Percentiles rank a stretch among this genome's conserved stretches.
Evolutionary conservation across 2,113 vertebrate genomes (phyloP).

Genomic region (Telmatochromis sp.): DNA sequence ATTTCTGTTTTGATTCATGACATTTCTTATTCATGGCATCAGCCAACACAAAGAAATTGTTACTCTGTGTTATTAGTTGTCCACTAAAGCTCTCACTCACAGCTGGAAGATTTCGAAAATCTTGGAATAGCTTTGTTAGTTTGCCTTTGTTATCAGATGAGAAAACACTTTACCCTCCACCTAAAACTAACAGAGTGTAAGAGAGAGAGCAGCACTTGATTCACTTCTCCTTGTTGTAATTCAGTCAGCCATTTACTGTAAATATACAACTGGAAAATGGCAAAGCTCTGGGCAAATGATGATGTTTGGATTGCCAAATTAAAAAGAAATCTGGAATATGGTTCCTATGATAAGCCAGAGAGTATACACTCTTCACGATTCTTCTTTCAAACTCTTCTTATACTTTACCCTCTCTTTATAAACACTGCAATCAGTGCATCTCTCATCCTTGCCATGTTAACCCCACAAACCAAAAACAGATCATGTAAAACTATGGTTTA

Average conservation of each 20-base stretch:
- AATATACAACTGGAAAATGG: conserved; percentile 52
- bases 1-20: not conserved
- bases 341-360: conserved; percentile 1
- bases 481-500: conserved; percentile 19
- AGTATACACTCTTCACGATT: not conserved
- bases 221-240: conserved; percentile 32
- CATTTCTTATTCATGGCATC: not conserved
- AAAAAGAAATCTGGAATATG: conserved; percentile 43
- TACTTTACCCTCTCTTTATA: conserved; percentile 22
- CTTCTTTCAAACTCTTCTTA: not conserved
- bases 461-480: conserved; percentile 40
- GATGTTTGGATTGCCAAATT: conserved; percentile 57
- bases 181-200: conserved; percentile 44
- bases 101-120: conserved; percentile 47
- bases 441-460: conserved; percentile 22
- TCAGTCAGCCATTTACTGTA: conserved; percentile 57
- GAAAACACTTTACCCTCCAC: conserved; percentile 44
- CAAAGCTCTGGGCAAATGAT: conserved; percentile 30
- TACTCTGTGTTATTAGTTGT: conserved; percentile 23
- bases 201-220: conserved; percentile 8
- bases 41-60: not conserved
- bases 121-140: conserved; percentile 13
- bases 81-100: conserved; percentile 10
- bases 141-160: conserved; percentile 35
- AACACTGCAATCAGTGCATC: conserved; percentile 52